phyloP scores from a whole-genome alignment of 2,797 vertebrate species.

The Rhinoraja longicauda region DNA sequence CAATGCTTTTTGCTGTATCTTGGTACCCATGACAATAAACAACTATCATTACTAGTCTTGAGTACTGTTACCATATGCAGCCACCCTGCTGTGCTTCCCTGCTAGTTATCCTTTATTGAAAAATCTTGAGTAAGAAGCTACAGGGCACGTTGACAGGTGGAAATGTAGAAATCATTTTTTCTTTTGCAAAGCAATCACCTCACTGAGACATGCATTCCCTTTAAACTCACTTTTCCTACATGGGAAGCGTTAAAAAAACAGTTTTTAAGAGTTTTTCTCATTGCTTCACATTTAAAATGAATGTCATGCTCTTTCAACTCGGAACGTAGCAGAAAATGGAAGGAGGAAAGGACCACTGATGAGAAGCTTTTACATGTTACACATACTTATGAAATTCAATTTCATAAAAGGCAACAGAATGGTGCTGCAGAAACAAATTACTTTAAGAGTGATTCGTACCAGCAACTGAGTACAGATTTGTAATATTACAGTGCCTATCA shows the following conservation, averaged over 20 bases:
- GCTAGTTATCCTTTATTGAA: neutral
- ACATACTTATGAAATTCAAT: no score
- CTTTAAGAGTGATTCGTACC: no score
- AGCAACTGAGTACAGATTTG: no score
- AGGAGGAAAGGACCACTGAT: neutral
- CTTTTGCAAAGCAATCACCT: neutral
- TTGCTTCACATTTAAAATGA: neutral
- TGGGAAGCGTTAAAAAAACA: neutral
- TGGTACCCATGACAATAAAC: no score
- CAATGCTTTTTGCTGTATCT: no score
- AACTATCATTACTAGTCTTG: no score
- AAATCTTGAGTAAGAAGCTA: neutral
- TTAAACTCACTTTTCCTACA: neutral
- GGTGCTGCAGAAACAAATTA: no score
- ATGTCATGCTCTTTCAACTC: neutral
- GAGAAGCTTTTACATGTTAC: no score
- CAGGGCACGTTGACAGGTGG: neutral
- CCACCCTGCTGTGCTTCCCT: neutral
- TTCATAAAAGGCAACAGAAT: no score
- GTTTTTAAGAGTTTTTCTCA: neutral
- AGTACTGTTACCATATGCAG: neutral
- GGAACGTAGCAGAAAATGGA: neutral
- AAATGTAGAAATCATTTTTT: neutral
- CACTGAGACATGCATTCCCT: neutral
- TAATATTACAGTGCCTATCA: no score